A percentile compares a stretch with the other conserved stretches of the same genome.
Evolutionary conservation across 1,140 invertebrate genomes (phyloP).

Genomic region (Psilanteris sp.): DNA sequence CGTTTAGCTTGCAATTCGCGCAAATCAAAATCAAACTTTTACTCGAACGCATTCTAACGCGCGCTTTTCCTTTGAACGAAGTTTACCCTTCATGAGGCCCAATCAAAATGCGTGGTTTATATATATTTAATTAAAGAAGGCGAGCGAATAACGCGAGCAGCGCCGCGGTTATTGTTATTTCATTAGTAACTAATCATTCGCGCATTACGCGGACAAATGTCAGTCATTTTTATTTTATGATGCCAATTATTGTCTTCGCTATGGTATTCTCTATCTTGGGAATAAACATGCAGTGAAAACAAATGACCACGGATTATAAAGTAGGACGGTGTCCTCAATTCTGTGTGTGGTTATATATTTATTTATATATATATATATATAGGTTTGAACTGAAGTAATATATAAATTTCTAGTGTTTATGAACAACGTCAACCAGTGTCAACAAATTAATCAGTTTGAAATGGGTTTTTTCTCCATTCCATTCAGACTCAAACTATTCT

Average conservation of each 20-base stretch:
- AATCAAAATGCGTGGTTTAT: no score
- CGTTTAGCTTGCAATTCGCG: no score
- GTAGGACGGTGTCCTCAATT: slow-evolving; percentile 52
- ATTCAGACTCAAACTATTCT: no score
- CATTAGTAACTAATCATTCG: slow-evolving; percentile 42
- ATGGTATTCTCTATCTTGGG: slow-evolving; percentile 56
- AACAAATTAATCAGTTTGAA: slow-evolving; percentile 14
- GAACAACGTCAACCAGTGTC: slow-evolving; percentile 1
- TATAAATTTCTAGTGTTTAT: slow-evolving; percentile 32
- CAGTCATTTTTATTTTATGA: slow-evolving; percentile 59
- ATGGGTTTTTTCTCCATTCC: not conserved
- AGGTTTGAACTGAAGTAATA: slow-evolving; percentile 28
- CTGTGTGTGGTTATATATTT: no score
- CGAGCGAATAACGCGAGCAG: no score
- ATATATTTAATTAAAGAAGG: no score
- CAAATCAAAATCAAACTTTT: no score
- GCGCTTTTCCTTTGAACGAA: no score
- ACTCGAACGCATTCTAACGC: no score
- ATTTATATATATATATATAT: slow-evolving; percentile 14
- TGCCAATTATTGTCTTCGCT: slow-evolving; percentile 52
- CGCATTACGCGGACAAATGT: slow-evolving; percentile 30
- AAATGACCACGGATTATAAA: slow-evolving; percentile 50
- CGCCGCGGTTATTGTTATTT: slow-evolving; percentile 8
- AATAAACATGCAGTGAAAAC: slow-evolving; percentile 54
- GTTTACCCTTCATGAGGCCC: no score